A percentile compares a stretch with the other conserved stretches of the same genome.
Evolutionary conservation across 2,113 vertebrate species (phyloP).

Genomic region (Raja brachyura): DNA sequence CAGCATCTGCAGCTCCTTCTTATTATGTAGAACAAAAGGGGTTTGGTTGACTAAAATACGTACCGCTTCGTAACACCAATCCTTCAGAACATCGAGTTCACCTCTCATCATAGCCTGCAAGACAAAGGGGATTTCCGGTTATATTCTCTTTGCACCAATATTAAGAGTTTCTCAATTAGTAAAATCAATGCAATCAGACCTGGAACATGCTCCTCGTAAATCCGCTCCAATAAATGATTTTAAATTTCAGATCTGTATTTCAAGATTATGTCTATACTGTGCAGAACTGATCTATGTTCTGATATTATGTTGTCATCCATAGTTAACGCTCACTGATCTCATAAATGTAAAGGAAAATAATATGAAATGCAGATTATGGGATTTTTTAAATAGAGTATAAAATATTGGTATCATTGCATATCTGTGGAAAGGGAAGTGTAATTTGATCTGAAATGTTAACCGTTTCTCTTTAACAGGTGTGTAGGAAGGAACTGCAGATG

Average conservation of each 20-base stretch:
- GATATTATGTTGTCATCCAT: neutral
- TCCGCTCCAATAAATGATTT: neutral
- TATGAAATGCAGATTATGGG: too few species aligned
- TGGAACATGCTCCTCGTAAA: too few species aligned
- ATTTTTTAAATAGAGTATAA: too few species aligned
- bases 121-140: conserved; percentile 14
- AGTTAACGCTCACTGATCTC: neutral
- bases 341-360: neutral
- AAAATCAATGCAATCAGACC: neutral
- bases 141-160: neutral
- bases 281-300: too few species aligned
- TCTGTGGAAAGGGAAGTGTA: too few species aligned
- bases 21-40: neutral
- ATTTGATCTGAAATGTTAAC: too few species aligned
- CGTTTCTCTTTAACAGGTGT: too few species aligned
- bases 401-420: too few species aligned
- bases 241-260: neutral
- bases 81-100: conserved; percentile 90
- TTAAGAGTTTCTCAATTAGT: neutral
- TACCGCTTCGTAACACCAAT: conserved; percentile 98
- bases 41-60: conserved; percentile 44
- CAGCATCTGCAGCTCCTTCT: too few species aligned
- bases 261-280: neutral
- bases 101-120: conserved; percentile 83
- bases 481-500: too few species aligned